phyloP scores from a whole-genome alignment of 2,888 invertebrate genomes.

The Neoascia interrupta region DNA sequence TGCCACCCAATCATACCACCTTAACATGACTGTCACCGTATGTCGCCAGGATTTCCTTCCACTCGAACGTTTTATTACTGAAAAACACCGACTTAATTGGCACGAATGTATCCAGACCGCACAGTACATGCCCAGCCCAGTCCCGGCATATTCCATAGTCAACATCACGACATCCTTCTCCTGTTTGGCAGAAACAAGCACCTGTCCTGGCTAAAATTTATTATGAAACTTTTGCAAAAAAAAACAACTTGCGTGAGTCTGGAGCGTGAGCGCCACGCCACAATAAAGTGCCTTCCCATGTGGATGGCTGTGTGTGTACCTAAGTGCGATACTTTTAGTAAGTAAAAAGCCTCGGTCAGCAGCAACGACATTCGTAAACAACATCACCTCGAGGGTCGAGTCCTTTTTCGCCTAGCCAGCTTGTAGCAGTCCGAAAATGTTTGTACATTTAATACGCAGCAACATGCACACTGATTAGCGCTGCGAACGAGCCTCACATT shows the following conservation, averaged over 20 bases:
- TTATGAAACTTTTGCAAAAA: slow-evolving; percentile 27
- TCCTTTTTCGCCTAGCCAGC: too few relatives aligned
- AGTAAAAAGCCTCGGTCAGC: slow-evolving; percentile 50
- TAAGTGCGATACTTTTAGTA: slow-evolving; percentile 40
- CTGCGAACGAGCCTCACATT: slow-evolving; percentile 43
- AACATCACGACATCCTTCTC: slow-evolving; percentile 2
- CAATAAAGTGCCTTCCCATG: neutral
- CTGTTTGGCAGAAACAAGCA: neutral
- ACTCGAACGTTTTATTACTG: neutral
- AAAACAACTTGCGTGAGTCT: slow-evolving; percentile 57
- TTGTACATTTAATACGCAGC: slow-evolving; percentile 52
- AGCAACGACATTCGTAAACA: slow-evolving; percentile 30
- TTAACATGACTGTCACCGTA: slow-evolving; percentile 8
- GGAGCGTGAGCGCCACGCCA: slow-evolving; percentile 7
- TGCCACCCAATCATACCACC: slow-evolving; percentile 14
- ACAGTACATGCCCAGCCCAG: slow-evolving; percentile 27
- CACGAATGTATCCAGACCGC: slow-evolving; percentile 42
- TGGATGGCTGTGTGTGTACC: slow-evolving; percentile 8
- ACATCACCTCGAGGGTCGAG: neutral
- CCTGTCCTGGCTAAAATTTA: slow-evolving; percentile 41
- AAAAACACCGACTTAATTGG: slow-evolving; percentile 40
- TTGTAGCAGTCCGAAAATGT: slow-evolving; percentile 49
- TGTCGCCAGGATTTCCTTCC: slow-evolving; percentile 34
- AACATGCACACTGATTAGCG: slow-evolving; percentile 64
- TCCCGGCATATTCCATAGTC: neutral